Base-by-base conservation (phyloP, 2,113 vertebrate genomes). In the Catharus minimus region DNA sequence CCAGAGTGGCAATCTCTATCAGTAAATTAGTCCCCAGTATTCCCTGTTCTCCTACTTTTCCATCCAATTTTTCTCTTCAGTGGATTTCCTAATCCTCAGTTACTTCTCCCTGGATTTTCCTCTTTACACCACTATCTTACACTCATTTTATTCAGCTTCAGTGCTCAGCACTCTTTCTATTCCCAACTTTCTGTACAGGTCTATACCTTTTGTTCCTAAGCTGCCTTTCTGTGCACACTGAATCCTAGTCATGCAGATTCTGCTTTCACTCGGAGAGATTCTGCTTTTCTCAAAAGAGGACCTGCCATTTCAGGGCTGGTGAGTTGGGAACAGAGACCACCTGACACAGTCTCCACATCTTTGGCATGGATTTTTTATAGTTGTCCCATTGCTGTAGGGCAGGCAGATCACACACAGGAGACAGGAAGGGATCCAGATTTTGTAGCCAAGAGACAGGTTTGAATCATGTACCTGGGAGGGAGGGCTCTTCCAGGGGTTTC, bases 401-500 rank as follows among this genome's bases (percentile, higher is more conserved):
- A 80, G 60, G 65, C 44, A 74, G 56, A 56, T 78, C 61, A 53
- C 49, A 67, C 56, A 56, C 2, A 67, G 24, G 12, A 50, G 30
- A 27, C 17, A 30, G n/a, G 60, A 74, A 69, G 6, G 22, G 23
- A 90, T 30, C 2, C 30, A 50, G 1, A 9, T 80, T 55, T 66
- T 28, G 30, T 3, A 71, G 27, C 2, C 27, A 65, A 73, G 50
- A 62, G n/a, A 39, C 15, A 60, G 12, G 6, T 50, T 76, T 19
- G n/a, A 75, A 53, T 33, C n/a, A 28, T 2, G 17, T 86, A 99
- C 98, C 98, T 97, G 98, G 98, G 79, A 97, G 91, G n/a, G 97
- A 98, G 8, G 98, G 98, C 82, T 98, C 98, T 76, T 98, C 97
- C 62, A 98, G 92, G 15, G 98, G 98, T 71, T 97, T 98, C 69